Evolutionary conservation across 2,888 invertebrate species (phyloP), one percentile per base, ranked within the genome.

Genomic region (Parelbella ahira): DNA sequence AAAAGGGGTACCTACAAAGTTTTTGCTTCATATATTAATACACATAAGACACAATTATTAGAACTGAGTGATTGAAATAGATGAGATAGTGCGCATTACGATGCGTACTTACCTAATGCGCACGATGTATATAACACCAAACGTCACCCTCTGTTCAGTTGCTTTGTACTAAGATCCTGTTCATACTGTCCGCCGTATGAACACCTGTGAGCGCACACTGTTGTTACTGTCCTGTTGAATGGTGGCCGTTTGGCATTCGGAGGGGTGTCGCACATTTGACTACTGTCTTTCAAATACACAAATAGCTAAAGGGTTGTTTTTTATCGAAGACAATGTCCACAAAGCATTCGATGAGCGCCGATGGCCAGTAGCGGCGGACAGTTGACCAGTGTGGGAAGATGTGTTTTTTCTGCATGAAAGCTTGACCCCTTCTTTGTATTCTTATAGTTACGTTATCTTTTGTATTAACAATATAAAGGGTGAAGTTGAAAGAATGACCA

Each of bases 321-420:
- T 77, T 71, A 54, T 45, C 50, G 62, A 54, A 74, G 72, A 75
- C 72, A 72, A 72, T 70, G 60, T 58, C 54, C 60, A 70, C 78
- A 78, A 83, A 73, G 64, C 60, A 61, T 69, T 68, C 73, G 80
- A 82, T 83, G 78, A 75, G 72, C 79, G 63, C 75, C 81, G 80
- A 83, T 86, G 84, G 77, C 84, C 84, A 73, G 80, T 78, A 69
- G 69, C 63, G 63, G 62, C 62, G 73, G 65, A 60, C 74, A 75
- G 73, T 78, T 84, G 86, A 78, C 83, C 86, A 76, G 79, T 82
- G 83, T 84, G 83, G 80, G 83, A 83, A 84, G 82, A 61, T 51
- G 58, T 63, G 63, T 61, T 61, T 56, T 60, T 51, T 56, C 66
- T 67, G 71, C 74, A 66, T 71, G 61, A 65, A 58, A 58, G 68